phyloP scores from a whole-genome alignment of 2,888 invertebrate genomes.

The Apodemia duryi region DNA sequence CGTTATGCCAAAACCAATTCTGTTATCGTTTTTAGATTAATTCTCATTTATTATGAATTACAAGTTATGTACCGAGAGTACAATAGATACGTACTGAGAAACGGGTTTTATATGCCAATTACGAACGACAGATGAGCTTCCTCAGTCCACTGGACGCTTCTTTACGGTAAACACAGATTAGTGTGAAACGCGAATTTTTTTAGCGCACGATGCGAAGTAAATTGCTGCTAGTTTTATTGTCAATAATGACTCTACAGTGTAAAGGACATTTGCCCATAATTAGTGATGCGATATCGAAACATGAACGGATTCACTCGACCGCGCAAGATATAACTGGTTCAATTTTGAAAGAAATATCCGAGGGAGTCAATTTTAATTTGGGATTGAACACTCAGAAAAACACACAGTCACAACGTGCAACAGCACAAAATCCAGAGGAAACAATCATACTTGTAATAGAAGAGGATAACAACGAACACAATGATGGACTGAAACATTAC shows the following conservation, averaged over 20 bases:
- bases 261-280: constrained; percentile 1
- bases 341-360: background rate
- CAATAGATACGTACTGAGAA: background rate
- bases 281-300: background rate
- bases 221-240: constrained; percentile 4
- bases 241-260: constrained; percentile 4
- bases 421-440: background rate
- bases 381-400: background rate
- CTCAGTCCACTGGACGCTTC: constrained; percentile 39
- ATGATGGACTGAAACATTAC: background rate
- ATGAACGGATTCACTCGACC: background rate
- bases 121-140: constrained; percentile 33
- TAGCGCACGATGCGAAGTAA: background rate
- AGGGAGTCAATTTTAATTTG: background rate
- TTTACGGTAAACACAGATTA: constrained; percentile 31
- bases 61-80: background rate
- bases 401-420: background rate
- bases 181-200: constrained; percentile 2
- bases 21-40: background rate
- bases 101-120: constrained; percentile 3
- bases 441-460: background rate
- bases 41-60: background rate
- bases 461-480: background rate
- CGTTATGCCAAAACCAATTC: no score
- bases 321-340: constrained; percentile 5